phyloP scores from a whole-genome alignment of 2,888 invertebrate species.

The Diarsia rubi region DNA sequence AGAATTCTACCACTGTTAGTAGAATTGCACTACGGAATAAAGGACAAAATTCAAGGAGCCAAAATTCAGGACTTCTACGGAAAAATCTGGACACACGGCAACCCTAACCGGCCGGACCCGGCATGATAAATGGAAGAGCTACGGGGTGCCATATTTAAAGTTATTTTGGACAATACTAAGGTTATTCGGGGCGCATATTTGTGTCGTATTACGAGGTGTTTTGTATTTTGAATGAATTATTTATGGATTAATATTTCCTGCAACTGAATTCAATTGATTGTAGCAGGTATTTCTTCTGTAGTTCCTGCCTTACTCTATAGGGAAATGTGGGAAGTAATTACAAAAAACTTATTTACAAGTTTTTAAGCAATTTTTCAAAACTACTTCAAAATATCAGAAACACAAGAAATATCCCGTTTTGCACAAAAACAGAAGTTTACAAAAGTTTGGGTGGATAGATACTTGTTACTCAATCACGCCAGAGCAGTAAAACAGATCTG shows the following conservation, averaged over 20 bases:
- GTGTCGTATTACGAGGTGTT: conserved; percentile 8
- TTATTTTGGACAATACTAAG: conserved; percentile 35
- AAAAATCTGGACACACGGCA: background rate
- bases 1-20: too few species aligned
- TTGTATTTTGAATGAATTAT: conserved; percentile 9
- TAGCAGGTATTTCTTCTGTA: background rate
- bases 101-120: conserved; percentile 8
- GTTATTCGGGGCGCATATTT: conserved; percentile 16
- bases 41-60: too few species aligned
- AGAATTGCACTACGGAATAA: too few species aligned
- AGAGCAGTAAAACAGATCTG: too few species aligned
- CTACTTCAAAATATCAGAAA: too few species aligned
- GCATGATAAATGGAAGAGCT: conserved; percentile 31
- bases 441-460: too few species aligned
- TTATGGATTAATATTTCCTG: background rate
- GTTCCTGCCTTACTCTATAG: too few species aligned
- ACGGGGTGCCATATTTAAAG: conserved; percentile 45
- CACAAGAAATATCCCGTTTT: too few species aligned
- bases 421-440: too few species aligned
- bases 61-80: background rate
- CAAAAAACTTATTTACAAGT: too few species aligned
- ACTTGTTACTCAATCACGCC: too few species aligned
- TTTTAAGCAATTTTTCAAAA: background rate
- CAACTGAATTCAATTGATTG: background rate
- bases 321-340: too few species aligned